These are phyloP conservation scores for Anguilla pacifica DNA, from an alignment of 2,797 vertebrate genomes.

Conservation along the genomic window DNA sequence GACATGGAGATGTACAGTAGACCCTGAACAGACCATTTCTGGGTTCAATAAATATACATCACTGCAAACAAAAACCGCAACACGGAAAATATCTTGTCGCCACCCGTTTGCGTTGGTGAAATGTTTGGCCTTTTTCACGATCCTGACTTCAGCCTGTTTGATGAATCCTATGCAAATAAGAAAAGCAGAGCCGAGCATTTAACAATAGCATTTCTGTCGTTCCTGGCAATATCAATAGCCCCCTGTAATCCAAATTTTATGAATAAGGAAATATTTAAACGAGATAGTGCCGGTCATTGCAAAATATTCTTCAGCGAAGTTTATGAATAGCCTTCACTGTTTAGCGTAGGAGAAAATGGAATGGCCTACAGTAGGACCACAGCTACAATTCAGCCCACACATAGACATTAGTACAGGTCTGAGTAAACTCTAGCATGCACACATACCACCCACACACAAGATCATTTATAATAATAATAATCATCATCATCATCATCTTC, in stretches of 20 bases:
- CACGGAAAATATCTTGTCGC: not conserved
- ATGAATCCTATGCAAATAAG: not conserved
- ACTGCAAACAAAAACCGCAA: not conserved
- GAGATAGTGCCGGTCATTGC: not conserved
- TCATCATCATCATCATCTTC: no score
- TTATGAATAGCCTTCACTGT: not conserved
- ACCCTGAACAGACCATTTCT: not conserved
- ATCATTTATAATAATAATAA: not conserved
- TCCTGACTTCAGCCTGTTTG: not conserved
- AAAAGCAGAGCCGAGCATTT: not conserved
- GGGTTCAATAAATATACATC: not conserved
- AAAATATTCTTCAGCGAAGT: not conserved
- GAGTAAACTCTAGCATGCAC: not conserved
- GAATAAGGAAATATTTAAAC: not conserved
- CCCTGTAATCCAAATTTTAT: not conserved
- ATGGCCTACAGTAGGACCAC: slow-evolving; percentile 25
- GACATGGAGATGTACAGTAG: not conserved
- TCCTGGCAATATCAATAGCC: not conserved
- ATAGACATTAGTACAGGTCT: slow-evolving; percentile 20
- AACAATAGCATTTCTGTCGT: not conserved
- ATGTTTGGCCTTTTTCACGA: not conserved
- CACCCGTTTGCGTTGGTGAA: not conserved
- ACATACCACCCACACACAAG: not conserved
- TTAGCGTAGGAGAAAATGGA: slow-evolving; percentile 23
- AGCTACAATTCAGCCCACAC: slow-evolving; percentile 27